A percentile compares a stretch with the other conserved stretches of the same genome.
These are phyloP conservation scores for Hermatobates lingyangjiaoensis DNA, from an alignment of 1,140 invertebrate genomes.

Conservation along the genomic window DNA sequence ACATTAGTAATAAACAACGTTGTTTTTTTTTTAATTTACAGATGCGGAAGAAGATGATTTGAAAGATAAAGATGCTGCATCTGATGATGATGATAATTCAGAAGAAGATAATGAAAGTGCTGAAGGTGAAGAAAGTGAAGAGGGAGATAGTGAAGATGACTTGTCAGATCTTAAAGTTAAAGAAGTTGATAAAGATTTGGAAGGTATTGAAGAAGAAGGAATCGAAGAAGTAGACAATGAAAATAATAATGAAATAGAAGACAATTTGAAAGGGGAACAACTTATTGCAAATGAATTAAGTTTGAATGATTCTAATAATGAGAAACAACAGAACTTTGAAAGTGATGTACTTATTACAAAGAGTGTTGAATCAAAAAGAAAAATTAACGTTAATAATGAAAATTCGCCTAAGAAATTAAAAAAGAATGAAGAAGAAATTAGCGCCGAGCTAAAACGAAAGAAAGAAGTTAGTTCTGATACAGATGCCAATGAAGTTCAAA, in stretches of 20 bases:
- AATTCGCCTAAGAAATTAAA: too few relatives aligned
- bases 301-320: too few relatives aligned
- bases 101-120: slow-evolving; percentile 7
- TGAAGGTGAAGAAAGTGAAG: slow-evolving; percentile 18
- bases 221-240: slow-evolving; percentile 17
- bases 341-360: neutral
- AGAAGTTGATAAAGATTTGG: slow-evolving; percentile 5
- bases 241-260: too few relatives aligned
- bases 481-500: slow-evolving; percentile 15
- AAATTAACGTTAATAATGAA: too few relatives aligned
- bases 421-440: slow-evolving; percentile 7
- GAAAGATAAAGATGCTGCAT: neutral
- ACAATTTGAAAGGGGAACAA: too few relatives aligned
- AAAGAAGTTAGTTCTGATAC: slow-evolving; percentile 7
- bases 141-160: slow-evolving; percentile 20
- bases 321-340: too few relatives aligned
- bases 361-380: slow-evolving; percentile 11
- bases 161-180: slow-evolving; percentile 11
- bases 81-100: neutral
- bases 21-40: neutral
- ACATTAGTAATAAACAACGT: neutral
- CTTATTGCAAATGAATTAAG: too few relatives aligned
- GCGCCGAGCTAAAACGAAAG: slow-evolving; percentile 8
- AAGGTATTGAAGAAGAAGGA: slow-evolving; percentile 22
- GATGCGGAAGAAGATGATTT: neutral